These are phyloP conservation scores for Rhynchonycteris naso DNA, from an alignment of 2,797 vertebrate genomes.

Conservation along the genomic window DNA sequence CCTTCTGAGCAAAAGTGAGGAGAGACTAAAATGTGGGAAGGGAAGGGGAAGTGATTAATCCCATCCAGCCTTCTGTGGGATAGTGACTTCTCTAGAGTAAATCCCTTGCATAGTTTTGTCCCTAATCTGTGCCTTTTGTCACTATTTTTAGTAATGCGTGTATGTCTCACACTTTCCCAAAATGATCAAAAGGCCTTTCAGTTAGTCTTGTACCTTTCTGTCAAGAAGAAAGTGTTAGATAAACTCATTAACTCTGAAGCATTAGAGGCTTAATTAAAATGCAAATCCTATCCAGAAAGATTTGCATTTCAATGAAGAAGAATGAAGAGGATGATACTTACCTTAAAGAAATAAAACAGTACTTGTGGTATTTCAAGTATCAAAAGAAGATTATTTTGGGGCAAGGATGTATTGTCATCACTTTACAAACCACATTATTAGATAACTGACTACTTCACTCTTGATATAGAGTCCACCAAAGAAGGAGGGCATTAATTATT, in stretches of 20 bases:
- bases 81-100: background rate
- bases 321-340: conserved; percentile 65
- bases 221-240: conserved; percentile 70
- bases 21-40: background rate
- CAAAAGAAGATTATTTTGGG: conserved; percentile 31
- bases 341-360: conserved; percentile 56
- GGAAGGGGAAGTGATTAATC: background rate
- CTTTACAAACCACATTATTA: conserved; percentile 35
- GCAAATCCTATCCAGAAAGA: conserved; percentile 69
- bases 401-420: conserved; percentile 34
- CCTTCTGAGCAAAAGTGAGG: background rate
- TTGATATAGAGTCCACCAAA: background rate
- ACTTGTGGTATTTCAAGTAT: conserved; percentile 52
- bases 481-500: background rate
- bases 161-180: conserved; percentile 41
- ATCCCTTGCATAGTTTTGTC: conserved; percentile 3
- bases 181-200: conserved; percentile 66
- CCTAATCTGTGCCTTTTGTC: conserved; percentile 52
- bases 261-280: conserved; percentile 75
- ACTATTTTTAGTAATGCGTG: conserved; percentile 52
- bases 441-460: conserved; percentile 5
- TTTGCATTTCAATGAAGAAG: conserved; percentile 74
- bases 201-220: conserved; percentile 60
- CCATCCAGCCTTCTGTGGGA: background rate
- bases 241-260: conserved; percentile 75